Evolutionary conservation across 1,140 invertebrate species (phyloP), one percentile per base, ranked within the genome.

Genomic region (Aphidius gifuensis): DNA sequence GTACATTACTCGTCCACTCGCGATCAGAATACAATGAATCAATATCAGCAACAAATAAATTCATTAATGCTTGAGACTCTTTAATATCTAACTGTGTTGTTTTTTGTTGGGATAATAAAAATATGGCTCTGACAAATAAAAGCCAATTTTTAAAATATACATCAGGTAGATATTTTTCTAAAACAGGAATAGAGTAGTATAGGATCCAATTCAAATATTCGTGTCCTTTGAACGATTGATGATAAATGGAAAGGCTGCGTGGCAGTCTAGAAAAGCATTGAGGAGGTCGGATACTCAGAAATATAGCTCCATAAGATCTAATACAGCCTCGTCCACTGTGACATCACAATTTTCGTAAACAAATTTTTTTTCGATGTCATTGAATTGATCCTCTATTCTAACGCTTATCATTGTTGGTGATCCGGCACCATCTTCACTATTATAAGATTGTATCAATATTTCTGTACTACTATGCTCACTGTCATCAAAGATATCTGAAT

Each of bases 61-160:
- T 65, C 23, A 71, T 40, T 21, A 66, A 60, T 45, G 56, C 53
- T 45, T 63, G 56, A 42, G 69, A 58, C 63, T 57, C 7, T 47
- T 60, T 9, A 7, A 71, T 49, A 8, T 71, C 64, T 38, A 38
- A 5, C 32, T 43, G 51, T 49, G 23, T 54, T 1, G 32, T 48
- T 57, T 65, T 9, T 44, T 67, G 9, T 60, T 69, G 61, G 2
- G 68, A 46, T 45, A 71, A 56, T 40, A 50, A 57, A 54, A 65
- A 64, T 7, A 68, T 38, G 3, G 64, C 43, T 42, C 23, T 54
- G 5, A 71, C 67, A 8, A 66, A 51, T 2, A 68, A 51, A 5
- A 71, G 60, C 68, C 66, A 71, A 43, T 71, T 67, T 49, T 72
- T 62, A 5, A 68, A 48, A 46, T 72, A 72, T 54, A 68, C 60